These are phyloP conservation scores for Neogale vison DNA, from an alignment of 2,113 vertebrate species.

Conservation along the genomic window DNA sequence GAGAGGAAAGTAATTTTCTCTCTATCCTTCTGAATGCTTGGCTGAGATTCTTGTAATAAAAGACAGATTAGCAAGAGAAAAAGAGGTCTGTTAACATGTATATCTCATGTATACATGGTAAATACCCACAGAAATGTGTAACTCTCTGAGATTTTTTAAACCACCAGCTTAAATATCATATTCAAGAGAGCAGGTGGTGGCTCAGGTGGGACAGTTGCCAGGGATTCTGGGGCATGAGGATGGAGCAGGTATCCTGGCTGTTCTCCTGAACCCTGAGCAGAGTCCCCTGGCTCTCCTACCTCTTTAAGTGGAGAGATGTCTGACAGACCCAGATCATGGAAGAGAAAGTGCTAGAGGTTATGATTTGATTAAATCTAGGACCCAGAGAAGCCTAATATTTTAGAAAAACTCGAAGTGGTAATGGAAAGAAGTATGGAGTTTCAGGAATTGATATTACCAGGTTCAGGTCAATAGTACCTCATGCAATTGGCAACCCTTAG, in stretches of 20 bases:
- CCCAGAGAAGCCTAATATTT: conserved; percentile 96
- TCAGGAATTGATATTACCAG: conserved; percentile 92
- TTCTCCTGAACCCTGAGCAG: conserved; percentile 80
- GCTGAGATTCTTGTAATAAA: background rate
- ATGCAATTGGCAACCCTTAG: conserved; percentile 97
- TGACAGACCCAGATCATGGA: conserved; percentile 88
- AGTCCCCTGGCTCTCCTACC: conserved; percentile 78
- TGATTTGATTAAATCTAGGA: conserved; percentile 96
- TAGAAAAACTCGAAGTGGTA: conserved; percentile 97
- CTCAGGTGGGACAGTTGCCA: background rate
- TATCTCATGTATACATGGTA: background rate
- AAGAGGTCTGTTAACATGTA: background rate
- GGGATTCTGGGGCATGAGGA: conserved; percentile 83
- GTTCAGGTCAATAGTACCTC: conserved; percentile 97
- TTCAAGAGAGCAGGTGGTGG: too few relatives aligned
- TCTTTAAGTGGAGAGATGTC: conserved; percentile 68
- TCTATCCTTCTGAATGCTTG: background rate
- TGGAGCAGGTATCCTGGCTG: conserved; percentile 85
- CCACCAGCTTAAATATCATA: background rate
- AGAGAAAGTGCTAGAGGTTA: conserved; percentile 96
- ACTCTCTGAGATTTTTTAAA: background rate
- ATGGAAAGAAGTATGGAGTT: conserved; percentile 94
- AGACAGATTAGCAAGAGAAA: background rate
- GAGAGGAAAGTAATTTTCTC: background rate
- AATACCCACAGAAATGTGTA: background rate